These are phyloP conservation scores for Drosophila tanythrix DNA, from an alignment of 2,888 invertebrate species.

Conservation along the genomic window DNA sequence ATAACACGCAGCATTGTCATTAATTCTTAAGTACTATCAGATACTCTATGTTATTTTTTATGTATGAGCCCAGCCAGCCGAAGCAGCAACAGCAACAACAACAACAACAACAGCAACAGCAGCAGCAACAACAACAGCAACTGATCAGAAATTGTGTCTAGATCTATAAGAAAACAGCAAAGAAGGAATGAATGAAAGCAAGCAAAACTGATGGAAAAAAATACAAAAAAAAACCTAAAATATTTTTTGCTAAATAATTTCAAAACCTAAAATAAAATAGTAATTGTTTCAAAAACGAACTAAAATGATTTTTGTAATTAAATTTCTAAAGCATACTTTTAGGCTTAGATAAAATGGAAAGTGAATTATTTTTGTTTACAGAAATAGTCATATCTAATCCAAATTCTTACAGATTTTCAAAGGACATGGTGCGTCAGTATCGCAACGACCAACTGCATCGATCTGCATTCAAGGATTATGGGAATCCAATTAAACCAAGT, in stretches of 20 bases:
- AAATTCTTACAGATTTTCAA: background rate
- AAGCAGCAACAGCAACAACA: conserved; percentile 16
- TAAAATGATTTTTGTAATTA: background rate
- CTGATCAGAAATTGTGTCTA: conserved; percentile 44
- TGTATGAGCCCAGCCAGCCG: conserved; percentile 48
- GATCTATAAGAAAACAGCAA: conserved; percentile 11
- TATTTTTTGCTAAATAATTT: conserved; percentile 74
- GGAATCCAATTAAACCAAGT: too few species aligned
- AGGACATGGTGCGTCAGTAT: background rate
- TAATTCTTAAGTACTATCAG: conserved; percentile 62
- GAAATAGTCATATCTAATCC: background rate
- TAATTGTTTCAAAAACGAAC: conserved; percentile 70
- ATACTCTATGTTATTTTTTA: conserved; percentile 66
- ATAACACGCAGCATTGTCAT: conserved; percentile 76
- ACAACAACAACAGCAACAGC: conserved; percentile 9
- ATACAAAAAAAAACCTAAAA: conserved; percentile 35
- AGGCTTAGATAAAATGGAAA: background rate
- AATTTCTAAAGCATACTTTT: background rate
- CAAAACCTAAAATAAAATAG: conserved; percentile 68
- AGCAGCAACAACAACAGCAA: conserved; percentile 28
- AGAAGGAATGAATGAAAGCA: conserved; percentile 14
- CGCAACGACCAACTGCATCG: background rate
- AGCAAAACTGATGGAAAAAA: conserved; percentile 16
- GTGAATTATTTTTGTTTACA: background rate
- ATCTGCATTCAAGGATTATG: too few species aligned